Evolutionary conservation across 2,797 vertebrate species (phyloP).

Genomic region (Spea hammondii): DNA sequence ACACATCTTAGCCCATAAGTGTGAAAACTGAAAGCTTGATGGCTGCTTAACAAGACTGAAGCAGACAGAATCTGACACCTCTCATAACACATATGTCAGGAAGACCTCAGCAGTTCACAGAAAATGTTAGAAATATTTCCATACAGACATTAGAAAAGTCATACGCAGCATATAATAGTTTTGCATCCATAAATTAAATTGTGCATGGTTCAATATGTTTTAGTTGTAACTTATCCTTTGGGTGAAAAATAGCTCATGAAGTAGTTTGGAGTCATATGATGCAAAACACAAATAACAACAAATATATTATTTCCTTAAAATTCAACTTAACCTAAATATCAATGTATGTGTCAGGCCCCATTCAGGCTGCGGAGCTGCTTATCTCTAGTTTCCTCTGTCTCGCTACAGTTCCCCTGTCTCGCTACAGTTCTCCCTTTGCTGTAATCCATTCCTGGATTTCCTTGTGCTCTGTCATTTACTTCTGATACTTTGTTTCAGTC

Average conservation of each 20-base stretch:
- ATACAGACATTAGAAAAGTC: slow-evolving; percentile 9
- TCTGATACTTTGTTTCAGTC: too few relatives aligned
- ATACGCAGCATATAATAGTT: not conserved
- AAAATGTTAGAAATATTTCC: slow-evolving; percentile 27
- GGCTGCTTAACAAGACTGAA: slow-evolving; percentile 47
- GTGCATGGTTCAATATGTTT: slow-evolving; percentile 9
- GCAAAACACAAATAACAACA: too few relatives aligned
- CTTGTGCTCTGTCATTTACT: too few relatives aligned
- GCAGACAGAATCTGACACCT: slow-evolving; percentile 47
- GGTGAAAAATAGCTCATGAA: not conserved
- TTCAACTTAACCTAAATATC: too few relatives aligned
- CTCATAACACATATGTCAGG: slow-evolving; percentile 50
- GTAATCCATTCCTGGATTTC: too few relatives aligned
- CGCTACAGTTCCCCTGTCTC: too few relatives aligned
- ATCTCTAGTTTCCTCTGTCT: too few relatives aligned
- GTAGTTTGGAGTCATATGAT: too few relatives aligned
- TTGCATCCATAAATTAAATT: not conserved
- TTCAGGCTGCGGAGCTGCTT: too few relatives aligned
- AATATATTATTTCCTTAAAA: too few relatives aligned
- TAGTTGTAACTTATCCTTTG: not conserved
- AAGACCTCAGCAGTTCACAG: slow-evolving; percentile 30
- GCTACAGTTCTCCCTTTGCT: too few relatives aligned
- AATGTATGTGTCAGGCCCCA: too few relatives aligned
- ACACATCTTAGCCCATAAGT: slow-evolving; percentile 44
- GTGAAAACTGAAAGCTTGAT: slow-evolving; percentile 46